Conservation (phyloP, 2,113 vertebrate genomes). For the Petromus typicus region DNA sequence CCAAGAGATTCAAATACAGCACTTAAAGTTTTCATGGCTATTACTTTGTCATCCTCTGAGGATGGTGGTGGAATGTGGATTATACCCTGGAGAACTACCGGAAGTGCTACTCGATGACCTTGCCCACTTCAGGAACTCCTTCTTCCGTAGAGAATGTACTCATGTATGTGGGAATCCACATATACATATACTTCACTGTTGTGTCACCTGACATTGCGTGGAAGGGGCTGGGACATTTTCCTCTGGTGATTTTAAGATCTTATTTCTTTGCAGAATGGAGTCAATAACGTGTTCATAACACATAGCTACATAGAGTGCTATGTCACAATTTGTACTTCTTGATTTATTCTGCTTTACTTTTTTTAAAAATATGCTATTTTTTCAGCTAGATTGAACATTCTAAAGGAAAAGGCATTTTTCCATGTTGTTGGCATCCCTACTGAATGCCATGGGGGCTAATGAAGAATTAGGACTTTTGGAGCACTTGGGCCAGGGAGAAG, state of each 20-base stretch:
- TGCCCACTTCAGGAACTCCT: neutral
- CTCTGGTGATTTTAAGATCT: neutral
- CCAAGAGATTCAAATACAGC: constrained; percentile 59
- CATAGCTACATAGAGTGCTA: neutral
- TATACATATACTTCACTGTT: neutral
- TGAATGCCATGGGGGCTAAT: neutral
- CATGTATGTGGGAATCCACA: neutral
- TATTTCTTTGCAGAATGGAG: neutral
- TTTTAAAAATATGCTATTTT: neutral
- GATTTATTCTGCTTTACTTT: constrained; percentile 38
- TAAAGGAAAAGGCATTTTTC: neutral
- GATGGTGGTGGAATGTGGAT: constrained; percentile 14
- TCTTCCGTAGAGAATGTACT: neutral
- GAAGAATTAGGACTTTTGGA: neutral
- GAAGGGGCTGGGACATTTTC: neutral
- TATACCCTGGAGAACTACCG: neutral
- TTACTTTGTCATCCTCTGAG: constrained; percentile 57
- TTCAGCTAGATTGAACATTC: constrained; percentile 4
- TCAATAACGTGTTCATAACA: neutral
- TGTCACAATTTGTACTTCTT: constrained; percentile 11
- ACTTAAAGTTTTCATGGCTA: constrained; percentile 65
- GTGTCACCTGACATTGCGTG: neutral
- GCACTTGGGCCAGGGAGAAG: neutral
- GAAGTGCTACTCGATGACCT: constrained; percentile 41
- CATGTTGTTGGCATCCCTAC: neutral